Conservation (phyloP, 2,797 vertebrate genomes). For the Eutrigla gurnardus region DNA sequence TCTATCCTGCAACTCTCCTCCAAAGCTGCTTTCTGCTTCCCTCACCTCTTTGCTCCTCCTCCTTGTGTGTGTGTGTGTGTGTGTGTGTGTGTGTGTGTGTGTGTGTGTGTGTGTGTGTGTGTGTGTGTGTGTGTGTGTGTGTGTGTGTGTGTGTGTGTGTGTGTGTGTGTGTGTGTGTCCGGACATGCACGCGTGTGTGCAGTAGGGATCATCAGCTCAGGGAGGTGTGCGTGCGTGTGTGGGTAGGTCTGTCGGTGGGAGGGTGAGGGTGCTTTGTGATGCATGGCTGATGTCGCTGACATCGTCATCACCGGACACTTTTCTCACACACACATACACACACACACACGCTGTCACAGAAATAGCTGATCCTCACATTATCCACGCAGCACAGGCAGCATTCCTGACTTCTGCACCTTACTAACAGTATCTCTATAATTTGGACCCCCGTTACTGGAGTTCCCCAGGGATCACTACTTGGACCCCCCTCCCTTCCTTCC, state of each 20-base stretch:
- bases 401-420: conserved; percentile 70
- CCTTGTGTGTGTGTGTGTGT: neutral
- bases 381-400: conserved; percentile 68
- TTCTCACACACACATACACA: conserved; percentile 49
- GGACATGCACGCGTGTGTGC: conserved; percentile 12
- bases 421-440: conserved; percentile 53
- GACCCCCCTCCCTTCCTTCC: conserved; percentile 68
- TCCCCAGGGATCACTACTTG: conserved; percentile 57
- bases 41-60: conserved; percentile 68
- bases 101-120: conserved; percentile 12
- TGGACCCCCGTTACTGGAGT: conserved; percentile 66
- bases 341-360: conserved; percentile 66
- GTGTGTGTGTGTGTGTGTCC: conserved; percentile 29
- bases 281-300: conserved; percentile 79
- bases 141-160: conserved; percentile 21
- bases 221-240: conserved; percentile 9
- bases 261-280: conserved; percentile 78
- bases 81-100: conserved; percentile 29
- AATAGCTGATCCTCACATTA: conserved; percentile 83
- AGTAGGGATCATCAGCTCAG: conserved; percentile 75
- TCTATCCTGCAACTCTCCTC: conserved; percentile 2
- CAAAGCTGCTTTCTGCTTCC: conserved; percentile 32
- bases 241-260: conserved; percentile 52
- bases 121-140: neutral
- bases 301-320: conserved; percentile 72